Percentiles rank a stretch among this genome's conserved stretches.
Evolutionary conservation across 1,140 invertebrate genomes (phyloP).

Genomic region (Musca domestica): DNA sequence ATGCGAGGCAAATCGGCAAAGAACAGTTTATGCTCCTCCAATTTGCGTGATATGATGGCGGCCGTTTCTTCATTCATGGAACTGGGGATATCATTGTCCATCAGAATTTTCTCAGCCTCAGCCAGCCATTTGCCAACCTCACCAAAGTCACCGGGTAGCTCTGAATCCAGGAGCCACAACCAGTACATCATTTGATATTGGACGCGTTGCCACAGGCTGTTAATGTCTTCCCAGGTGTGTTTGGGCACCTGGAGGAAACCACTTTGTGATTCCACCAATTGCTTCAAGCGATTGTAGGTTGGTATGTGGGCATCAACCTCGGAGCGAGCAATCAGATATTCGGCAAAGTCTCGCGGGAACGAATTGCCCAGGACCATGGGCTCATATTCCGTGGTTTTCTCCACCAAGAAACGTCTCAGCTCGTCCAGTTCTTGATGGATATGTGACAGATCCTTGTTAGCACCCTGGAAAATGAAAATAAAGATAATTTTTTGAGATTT

Average conservation of each 20-base stretch:
- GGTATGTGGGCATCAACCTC: constrained; percentile 69
- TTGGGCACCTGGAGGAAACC: constrained; percentile 74
- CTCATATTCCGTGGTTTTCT: constrained; percentile 66
- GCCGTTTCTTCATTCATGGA: constrained; percentile 84
- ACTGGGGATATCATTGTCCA: constrained; percentile 77
- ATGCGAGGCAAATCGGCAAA: constrained; percentile 79
- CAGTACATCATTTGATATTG: constrained; percentile 76
- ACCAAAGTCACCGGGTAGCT: constrained; percentile 79
- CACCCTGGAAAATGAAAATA: constrained; percentile 36
- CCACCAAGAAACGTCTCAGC: constrained; percentile 76
- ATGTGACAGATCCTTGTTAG: constrained; percentile 50
- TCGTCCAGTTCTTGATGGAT: constrained; percentile 78
- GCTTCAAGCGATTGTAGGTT: constrained; percentile 70
- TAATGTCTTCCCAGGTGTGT: constrained; percentile 77
- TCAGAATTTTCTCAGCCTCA: constrained; percentile 78
- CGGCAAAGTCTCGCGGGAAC: constrained; percentile 65
- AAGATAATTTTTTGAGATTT: not conserved
- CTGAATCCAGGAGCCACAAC: constrained; percentile 81
- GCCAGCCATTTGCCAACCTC: constrained; percentile 86
- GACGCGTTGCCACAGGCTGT: constrained; percentile 73
- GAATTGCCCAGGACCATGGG: constrained; percentile 63
- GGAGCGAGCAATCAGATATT: constrained; percentile 68
- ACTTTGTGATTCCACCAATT: constrained; percentile 70
- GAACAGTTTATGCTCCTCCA: constrained; percentile 87
- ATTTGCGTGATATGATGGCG: constrained; percentile 77